Percentiles rank a stretch among this genome's conserved stretches.
phyloP scores from a whole-genome alignment of 2,797 vertebrate species.

The Malurus splendens region DNA sequence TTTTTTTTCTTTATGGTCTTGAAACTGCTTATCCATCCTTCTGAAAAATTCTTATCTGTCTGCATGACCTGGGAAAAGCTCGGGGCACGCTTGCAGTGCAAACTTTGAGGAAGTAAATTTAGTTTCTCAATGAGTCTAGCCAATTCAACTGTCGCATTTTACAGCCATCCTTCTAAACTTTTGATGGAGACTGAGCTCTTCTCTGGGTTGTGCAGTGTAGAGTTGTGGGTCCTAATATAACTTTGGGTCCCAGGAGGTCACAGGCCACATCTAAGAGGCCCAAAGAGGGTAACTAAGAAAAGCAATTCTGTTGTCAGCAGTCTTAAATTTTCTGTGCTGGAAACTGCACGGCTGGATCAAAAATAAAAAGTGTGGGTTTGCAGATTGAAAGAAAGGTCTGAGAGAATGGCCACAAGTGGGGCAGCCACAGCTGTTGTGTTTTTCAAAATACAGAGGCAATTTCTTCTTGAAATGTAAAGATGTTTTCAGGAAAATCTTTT shows the following conservation, averaged over 20 bases:
- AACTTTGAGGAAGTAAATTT: not conserved
- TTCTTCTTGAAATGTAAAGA: not conserved
- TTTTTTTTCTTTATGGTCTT: not conserved
- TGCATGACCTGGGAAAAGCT: not conserved
- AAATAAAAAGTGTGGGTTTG: not conserved
- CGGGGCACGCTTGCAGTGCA: not conserved
- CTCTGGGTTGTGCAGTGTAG: rapidly evolving
- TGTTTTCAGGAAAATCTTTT: not conserved
- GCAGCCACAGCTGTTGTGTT: not conserved
- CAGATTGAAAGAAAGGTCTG: not conserved
- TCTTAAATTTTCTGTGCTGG: not conserved
- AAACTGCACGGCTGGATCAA: not conserved
- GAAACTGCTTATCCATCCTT: not conserved
- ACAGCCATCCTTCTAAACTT: not conserved
- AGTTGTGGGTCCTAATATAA: not conserved
- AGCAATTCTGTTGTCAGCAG: not conserved
- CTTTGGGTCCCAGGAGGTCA: not conserved
- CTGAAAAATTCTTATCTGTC: not conserved
- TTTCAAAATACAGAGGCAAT: not conserved
- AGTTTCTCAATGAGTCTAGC: not conserved
- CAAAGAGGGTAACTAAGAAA: not conserved
- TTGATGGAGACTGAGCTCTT: not conserved
- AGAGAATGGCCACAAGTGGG: not conserved
- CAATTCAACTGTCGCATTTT: rapidly evolving
- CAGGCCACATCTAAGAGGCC: not conserved